phyloP scores from a whole-genome alignment of 2,113 vertebrate species.

The Rhynchomys soricoides region DNA sequence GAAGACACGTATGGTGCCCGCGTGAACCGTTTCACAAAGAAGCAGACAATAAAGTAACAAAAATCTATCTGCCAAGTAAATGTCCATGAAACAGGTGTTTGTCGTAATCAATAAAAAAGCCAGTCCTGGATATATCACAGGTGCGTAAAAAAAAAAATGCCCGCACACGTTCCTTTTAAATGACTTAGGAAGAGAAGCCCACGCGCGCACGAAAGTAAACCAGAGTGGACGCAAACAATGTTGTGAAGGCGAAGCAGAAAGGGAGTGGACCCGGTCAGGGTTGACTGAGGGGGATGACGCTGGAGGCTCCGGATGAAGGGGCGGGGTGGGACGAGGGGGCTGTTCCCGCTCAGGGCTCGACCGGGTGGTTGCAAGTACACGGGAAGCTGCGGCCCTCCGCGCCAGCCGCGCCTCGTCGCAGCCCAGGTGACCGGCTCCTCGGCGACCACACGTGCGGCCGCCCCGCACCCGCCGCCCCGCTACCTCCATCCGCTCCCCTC shows the following conservation, averaged over 20 bases:
- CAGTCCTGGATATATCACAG: neutral
- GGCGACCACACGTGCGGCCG: slow-evolving; percentile 29
- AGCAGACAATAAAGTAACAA: neutral
- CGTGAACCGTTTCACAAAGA: neutral
- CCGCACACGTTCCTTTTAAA: neutral
- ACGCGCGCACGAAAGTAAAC: neutral
- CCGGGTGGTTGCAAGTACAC: no score
- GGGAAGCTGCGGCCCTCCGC: neutral
- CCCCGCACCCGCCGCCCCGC: neutral
- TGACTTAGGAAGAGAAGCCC: neutral
- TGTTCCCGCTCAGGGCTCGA: neutral
- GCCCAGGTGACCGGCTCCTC: neutral
- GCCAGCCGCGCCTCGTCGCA: neutral
- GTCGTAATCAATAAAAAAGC: neutral
- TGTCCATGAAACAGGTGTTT: neutral
- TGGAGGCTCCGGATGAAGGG: neutral
- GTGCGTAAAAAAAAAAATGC: neutral
- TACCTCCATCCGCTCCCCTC: neutral
- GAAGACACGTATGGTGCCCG: neutral
- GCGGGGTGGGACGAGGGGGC: neutral
- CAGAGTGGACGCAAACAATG: neutral
- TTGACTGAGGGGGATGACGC: no score
- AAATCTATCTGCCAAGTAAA: neutral
- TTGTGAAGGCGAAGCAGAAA: neutral
- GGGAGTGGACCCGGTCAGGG: neutral